These are phyloP conservation scores for Tympanuchus pallidicinctus DNA, from an alignment of 2,113 vertebrate species.

Conservation along the genomic window DNA sequence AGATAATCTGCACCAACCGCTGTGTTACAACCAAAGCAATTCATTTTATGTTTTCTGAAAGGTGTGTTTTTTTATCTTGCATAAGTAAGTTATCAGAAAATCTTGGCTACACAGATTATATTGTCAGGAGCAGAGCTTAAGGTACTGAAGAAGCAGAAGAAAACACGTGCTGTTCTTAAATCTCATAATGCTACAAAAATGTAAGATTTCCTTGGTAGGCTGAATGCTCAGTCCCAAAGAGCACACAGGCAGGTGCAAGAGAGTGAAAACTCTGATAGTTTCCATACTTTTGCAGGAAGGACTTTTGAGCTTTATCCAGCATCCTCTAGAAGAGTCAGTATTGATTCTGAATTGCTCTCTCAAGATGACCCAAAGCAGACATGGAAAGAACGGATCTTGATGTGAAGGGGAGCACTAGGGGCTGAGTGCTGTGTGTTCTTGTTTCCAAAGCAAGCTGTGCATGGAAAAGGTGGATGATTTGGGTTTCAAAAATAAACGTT, in stretches of 20 bases:
- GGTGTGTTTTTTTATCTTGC: background rate
- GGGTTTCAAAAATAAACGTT: background rate
- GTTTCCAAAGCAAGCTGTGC: background rate
- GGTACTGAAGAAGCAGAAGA: background rate
- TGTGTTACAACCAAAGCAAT: background rate
- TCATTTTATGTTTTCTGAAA: background rate
- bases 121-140: background rate
- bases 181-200: background rate
- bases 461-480: background rate
- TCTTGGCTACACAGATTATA: background rate
- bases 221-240: background rate
- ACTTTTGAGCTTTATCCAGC: background rate
- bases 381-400: background rate
- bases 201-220: background rate
- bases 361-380: background rate
- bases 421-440: fast-evolving
- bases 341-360: background rate
- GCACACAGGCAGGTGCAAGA: background rate
- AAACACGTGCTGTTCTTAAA: background rate
- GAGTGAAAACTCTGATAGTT: background rate
- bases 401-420: background rate
- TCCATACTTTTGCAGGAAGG: background rate
- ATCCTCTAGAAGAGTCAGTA: background rate
- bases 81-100: background rate
- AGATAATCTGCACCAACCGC: background rate